Percentiles rank a stretch among this genome's conserved stretches.
Conservation (phyloP, 2,113 vertebrate species). For the Helogale parvula region DNA sequence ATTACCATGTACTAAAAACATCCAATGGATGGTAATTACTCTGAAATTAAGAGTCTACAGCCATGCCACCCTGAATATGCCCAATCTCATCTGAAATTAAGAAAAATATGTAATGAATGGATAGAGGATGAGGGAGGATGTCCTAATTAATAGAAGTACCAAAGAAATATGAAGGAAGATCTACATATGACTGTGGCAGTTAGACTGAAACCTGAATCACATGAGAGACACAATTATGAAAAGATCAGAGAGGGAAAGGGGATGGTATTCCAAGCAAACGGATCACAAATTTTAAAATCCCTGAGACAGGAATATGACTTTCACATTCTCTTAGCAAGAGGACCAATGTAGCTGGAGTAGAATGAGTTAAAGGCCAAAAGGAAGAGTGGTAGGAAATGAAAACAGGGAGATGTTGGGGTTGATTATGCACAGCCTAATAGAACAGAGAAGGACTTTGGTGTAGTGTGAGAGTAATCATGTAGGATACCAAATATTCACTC, state of each 20-base stretch:
- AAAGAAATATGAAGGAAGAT: not conserved
- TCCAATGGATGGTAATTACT: not conserved
- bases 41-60: not conserved
- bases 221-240: too few species aligned
- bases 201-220: not conserved
- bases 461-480: not conserved
- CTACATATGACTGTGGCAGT: not conserved
- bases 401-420: not conserved
- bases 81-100: too few species aligned
- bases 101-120: not conserved
- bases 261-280: not conserved
- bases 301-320: not conserved
- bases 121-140: not conserved
- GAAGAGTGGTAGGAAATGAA: not conserved
- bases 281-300: not conserved
- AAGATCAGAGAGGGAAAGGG: not conserved
- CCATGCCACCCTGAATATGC: too few species aligned
- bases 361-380: not conserved
- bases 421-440: too few species aligned
- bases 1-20: not conserved
- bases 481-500: not conserved
- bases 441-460: not conserved
- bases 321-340: not conserved
- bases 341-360: too few species aligned
- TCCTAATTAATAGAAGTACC: not conserved